Evolutionary conservation across 2,113 vertebrate genomes (phyloP).

Genomic region (Propithecus coquereli): DNA sequence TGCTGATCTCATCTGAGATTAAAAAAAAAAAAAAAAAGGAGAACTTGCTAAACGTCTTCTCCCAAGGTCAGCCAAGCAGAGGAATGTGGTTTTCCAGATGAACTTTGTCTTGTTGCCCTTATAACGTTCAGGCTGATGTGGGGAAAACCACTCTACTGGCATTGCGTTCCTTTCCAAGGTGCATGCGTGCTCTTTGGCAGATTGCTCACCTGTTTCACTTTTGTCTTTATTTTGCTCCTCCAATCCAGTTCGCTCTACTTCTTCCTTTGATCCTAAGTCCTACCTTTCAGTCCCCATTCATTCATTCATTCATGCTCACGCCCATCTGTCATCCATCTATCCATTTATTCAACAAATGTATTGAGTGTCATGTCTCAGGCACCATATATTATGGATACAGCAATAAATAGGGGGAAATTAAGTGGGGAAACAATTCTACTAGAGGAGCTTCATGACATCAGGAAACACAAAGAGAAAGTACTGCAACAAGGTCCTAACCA

Average conservation of each 20-base stretch:
- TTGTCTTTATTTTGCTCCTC: not conserved
- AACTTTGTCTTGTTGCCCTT: not conserved
- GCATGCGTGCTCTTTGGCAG: not conserved
- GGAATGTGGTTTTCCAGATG: not conserved
- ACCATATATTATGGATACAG: accelerated
- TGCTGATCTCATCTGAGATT: not conserved
- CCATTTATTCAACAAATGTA: not conserved
- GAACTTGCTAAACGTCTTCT: not conserved
- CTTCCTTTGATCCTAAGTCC: not conserved
- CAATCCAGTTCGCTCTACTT: not conserved
- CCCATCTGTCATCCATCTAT: not conserved
- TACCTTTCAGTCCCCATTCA: not conserved
- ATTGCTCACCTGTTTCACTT: not conserved
- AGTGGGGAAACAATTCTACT: too few species aligned
- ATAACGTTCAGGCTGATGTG: not conserved
- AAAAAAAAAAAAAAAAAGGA: not conserved
- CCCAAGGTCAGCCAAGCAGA: not conserved
- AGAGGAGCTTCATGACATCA: not conserved
- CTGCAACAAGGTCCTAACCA: accelerated
- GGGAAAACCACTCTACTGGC: too few species aligned
- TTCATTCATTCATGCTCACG: not conserved
- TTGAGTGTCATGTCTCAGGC: not conserved
- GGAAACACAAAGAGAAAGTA: not conserved
- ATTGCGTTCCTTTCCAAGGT: not conserved
- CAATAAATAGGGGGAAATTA: not conserved